A percentile compares a stretch with the other conserved stretches of the same genome.
Evolutionary conservation across 2,113 vertebrate genomes (phyloP).

Genomic region (Gallinago jamesoni): DNA sequence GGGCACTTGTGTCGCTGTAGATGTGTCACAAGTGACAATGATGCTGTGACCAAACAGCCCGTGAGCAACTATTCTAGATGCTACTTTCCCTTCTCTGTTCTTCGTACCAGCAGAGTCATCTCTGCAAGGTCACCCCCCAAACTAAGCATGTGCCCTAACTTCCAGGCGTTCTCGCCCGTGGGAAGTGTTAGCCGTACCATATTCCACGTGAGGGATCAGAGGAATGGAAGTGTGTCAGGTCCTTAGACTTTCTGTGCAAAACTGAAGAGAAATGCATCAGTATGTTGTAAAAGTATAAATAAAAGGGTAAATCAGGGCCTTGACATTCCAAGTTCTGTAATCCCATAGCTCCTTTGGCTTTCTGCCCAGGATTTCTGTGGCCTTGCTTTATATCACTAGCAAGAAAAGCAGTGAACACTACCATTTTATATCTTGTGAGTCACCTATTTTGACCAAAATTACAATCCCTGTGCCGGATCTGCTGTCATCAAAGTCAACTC

Average conservation of each 20-base stretch:
- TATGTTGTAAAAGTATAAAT: neutral
- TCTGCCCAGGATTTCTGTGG: neutral
- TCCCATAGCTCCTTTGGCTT: neutral
- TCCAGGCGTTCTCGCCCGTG: neutral
- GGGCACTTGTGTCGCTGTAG: neutral
- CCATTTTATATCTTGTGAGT: neutral
- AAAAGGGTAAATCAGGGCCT: neutral
- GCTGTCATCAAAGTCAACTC: neutral
- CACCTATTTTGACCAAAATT: neutral
- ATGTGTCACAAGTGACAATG: neutral
- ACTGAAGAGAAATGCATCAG: neutral
- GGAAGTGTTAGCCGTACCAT: neutral
- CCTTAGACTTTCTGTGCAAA: neutral
- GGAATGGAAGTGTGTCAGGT: neutral
- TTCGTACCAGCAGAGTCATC: neutral
- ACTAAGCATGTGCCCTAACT: neutral
- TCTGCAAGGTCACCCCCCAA: neutral
- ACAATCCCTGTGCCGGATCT: accelerated
- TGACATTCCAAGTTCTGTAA: neutral
- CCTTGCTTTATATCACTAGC: neutral
- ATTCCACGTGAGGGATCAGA: neutral
- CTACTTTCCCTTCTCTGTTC: neutral
- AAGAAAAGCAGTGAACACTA: neutral
- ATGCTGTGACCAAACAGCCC: neutral
- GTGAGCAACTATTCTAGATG: neutral